These are phyloP conservation scores for Monochamus alternatus DNA, from an alignment of 2,888 invertebrate species.

Conservation along the genomic window DNA sequence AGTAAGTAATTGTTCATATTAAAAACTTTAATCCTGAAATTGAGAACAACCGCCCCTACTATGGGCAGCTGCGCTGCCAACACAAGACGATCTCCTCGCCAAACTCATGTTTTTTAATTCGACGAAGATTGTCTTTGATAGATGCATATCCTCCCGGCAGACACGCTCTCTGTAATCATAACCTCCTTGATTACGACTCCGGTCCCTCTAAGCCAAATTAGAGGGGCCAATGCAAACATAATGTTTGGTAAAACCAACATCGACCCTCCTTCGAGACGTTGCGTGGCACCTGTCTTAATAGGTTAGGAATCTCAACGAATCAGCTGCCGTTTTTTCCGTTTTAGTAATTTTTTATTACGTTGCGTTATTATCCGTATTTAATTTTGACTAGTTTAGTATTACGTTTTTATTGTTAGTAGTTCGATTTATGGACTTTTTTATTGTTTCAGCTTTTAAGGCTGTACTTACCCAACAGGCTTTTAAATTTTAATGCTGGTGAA, in stretches of 20 bases:
- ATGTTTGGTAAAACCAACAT: slow-evolving; percentile 66
- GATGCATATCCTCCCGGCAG: slow-evolving; percentile 37
- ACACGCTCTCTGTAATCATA: slow-evolving; percentile 64
- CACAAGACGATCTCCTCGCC: slow-evolving; percentile 1
- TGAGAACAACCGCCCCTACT: too few species aligned
- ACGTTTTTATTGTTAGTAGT: slow-evolving; percentile 38
- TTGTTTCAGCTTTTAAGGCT: slow-evolving; percentile 36
- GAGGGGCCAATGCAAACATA: slow-evolving; percentile 65
- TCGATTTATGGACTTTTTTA: slow-evolving; percentile 40
- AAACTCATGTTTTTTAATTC: slow-evolving; percentile 36
- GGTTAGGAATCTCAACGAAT: slow-evolving; percentile 63
- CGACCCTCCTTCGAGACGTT: slow-evolving; percentile 57
- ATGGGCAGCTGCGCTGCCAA: slow-evolving; percentile 11
- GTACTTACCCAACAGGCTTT: slow-evolving; percentile 20
- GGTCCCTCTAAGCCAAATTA: slow-evolving; percentile 60
- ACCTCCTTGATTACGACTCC: slow-evolving; percentile 61
- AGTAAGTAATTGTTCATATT: too few species aligned
- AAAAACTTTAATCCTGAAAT: too few species aligned
- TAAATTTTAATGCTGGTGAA: slow-evolving; percentile 25
- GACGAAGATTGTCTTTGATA: slow-evolving; percentile 43
- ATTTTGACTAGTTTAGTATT: slow-evolving; percentile 27
- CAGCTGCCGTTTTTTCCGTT: slow-evolving; percentile 62
- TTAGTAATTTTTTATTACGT: slow-evolving; percentile 35
- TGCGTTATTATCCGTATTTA: slow-evolving; percentile 36
- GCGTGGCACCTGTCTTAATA: slow-evolving; percentile 62